Evolutionary conservation across 35 echinoderm and acorn worm species (phyloP), one percentile per base, ranked within the genome.

Genomic region (Ptychodera flava): DNA sequence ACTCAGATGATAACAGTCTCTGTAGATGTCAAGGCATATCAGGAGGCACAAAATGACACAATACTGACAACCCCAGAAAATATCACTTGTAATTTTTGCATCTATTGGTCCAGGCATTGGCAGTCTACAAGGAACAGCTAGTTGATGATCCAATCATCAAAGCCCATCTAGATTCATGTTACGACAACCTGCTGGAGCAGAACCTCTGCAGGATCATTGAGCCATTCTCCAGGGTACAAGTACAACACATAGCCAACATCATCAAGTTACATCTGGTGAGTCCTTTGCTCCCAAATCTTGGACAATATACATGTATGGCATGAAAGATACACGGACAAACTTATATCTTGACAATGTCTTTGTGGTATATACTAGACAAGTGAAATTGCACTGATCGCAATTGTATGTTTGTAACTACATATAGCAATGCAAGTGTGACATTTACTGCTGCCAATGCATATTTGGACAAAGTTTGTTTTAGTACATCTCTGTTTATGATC

Each of bases 191-290:
- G n/a, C 77, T 99, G 83, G 96, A 99, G 81, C 96, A 94, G 88
- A 99, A 99, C 81, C 96, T 99, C 30, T 94, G 92, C 53, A 76
- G 92, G 2, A 99, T 99, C 83, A 99, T 99, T 35, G 96, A 99
- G 79, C 96, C 96, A 12, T 99, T 99, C 96, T 99, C 96, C 30
- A 92, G 96, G 86, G 96, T 99, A 31, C 96, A 99, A 88, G 96
- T 99, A 6, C 85, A 86, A 10, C 96, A 99, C 80, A 86, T 99
- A 36, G 93, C 93, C 45, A 83, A 86, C 86, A 99, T 99, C 85
- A 99, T 99, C 81, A 99, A 99, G 78, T 86, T 99, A 82, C 96
- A 92, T 52, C 38, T 99, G 81, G 96, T 99, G 88, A 94, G 95
- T 88, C n/a, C n/a, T n/a, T n/a, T n/a, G n/a, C n/a, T n/a, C n/a